These are phyloP conservation scores for Taeniopygia guttata DNA, from an alignment of 2,797 vertebrate genomes.

Conservation along the genomic window DNA sequence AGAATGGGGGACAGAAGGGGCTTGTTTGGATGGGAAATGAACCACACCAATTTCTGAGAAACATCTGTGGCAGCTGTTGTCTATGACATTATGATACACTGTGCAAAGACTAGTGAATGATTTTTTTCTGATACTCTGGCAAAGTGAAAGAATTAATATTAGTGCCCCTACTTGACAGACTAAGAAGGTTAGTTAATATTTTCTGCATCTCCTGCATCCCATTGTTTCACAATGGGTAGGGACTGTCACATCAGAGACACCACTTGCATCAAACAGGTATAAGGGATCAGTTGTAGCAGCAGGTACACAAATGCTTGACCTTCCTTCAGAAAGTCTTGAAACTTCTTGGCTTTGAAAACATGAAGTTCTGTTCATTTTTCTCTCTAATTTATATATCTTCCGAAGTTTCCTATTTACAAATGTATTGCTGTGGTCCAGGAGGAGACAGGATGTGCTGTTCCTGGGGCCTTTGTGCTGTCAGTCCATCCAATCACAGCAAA, in stretches of 20 bases:
- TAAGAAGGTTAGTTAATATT: neutral
- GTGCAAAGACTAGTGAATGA: neutral
- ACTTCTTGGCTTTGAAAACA: neutral
- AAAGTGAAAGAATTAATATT: neutral
- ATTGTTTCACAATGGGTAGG: neutral
- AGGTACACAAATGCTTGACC: neutral
- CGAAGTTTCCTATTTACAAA: neutral
- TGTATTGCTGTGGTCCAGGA: neutral
- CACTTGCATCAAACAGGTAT: accelerated
- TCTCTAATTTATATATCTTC: neutral
- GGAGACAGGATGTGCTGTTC: neutral
- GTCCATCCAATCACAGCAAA: neutral
- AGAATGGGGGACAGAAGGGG: neutral
- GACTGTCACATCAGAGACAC: neutral
- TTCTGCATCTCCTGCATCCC: neutral
- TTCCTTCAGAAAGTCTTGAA: neutral
- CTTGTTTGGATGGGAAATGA: neutral
- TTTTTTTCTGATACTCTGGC: neutral
- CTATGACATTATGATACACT: neutral
- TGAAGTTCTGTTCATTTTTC: neutral
- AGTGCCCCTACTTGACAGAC: neutral
- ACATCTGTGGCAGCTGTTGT: neutral
- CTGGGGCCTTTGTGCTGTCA: accelerated
- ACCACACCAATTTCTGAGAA: neutral
- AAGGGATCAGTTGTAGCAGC: neutral